Conservation (phyloP, 2,797 vertebrate species). For the Coluber constrictor region DNA sequence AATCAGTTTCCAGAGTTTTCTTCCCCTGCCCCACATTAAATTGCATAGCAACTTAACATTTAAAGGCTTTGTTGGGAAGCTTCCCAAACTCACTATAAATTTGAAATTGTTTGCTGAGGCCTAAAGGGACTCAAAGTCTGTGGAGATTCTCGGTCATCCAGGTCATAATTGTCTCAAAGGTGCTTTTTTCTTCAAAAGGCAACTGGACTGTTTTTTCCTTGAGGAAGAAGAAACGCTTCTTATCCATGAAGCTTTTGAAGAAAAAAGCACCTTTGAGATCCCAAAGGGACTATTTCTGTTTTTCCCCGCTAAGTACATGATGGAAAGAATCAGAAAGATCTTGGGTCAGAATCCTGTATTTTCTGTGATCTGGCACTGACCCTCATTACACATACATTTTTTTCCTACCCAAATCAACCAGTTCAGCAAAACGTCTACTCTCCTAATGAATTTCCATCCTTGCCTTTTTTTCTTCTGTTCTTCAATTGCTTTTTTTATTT, state of each 20-base stretch:
- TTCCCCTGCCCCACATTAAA: not conserved
- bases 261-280: not conserved
- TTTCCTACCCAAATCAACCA: constrained; percentile 14
- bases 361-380: not conserved
- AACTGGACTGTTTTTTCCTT: not conserved
- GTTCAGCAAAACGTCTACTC: not conserved
- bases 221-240: not conserved
- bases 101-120: not conserved
- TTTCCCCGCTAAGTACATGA: not conserved
- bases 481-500: not conserved
- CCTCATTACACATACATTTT: not conserved
- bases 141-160: not conserved
- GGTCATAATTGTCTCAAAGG: not conserved
- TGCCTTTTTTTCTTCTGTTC: not conserved
- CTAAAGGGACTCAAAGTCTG: not conserved
- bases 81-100: not conserved
- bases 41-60: not conserved
- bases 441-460: constrained; percentile 24
- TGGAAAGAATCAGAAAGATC: not conserved
- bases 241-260: not conserved
- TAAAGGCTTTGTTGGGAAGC: not conserved
- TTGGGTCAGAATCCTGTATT: not conserved
- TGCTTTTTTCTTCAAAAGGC: not conserved
- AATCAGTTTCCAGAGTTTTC: not conserved
- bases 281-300: too few species aligned